A percentile compares a stretch with the other conserved stretches of the same genome.
These are phyloP conservation scores for Scrobipalpa atriplicella DNA, from an alignment of 2,888 invertebrate genomes.

Conservation along the genomic window DNA sequence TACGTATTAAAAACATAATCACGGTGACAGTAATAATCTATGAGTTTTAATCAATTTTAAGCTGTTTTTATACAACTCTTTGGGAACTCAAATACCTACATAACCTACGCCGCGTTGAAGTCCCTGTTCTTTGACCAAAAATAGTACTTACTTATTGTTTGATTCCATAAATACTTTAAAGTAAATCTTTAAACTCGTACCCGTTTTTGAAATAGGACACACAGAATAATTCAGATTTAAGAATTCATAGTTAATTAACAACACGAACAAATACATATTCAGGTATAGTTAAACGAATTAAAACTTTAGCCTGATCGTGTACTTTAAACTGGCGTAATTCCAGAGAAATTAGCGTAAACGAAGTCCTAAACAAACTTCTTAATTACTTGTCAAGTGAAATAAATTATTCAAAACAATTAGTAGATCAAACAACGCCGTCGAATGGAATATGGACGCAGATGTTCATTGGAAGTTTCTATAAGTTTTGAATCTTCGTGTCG, in stretches of 20 bases:
- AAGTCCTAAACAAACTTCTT: conserved; percentile 63
- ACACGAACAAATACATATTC: conserved; percentile 55
- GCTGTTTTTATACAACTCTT: too few relatives aligned
- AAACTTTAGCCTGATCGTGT: conserved; percentile 61
- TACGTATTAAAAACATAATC: too few relatives aligned
- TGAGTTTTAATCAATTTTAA: too few relatives aligned
- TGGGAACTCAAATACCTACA: too few relatives aligned
- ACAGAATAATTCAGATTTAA: neutral
- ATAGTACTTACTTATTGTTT: too few relatives aligned
- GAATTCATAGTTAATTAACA: neutral
- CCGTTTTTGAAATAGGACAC: neutral
- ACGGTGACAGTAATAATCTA: too few relatives aligned
- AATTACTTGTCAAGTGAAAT: conserved; percentile 69
- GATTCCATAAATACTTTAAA: too few relatives aligned
- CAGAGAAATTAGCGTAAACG: conserved; percentile 59
- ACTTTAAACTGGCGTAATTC: conserved; percentile 58
- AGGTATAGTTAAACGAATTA: conserved; percentile 54
- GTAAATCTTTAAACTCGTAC: too few relatives aligned
- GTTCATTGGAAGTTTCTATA: conserved; percentile 30
- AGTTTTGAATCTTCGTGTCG: neutral
- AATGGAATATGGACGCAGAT: conserved; percentile 46
- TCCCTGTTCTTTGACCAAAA: too few relatives aligned
- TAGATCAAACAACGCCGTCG: conserved; percentile 52
- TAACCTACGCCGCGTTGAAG: too few relatives aligned
- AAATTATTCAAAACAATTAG: conserved; percentile 71